Base-by-base conservation (phyloP, 2,113 vertebrate genomes). In the Melanotaenia duboulayi region DNA sequence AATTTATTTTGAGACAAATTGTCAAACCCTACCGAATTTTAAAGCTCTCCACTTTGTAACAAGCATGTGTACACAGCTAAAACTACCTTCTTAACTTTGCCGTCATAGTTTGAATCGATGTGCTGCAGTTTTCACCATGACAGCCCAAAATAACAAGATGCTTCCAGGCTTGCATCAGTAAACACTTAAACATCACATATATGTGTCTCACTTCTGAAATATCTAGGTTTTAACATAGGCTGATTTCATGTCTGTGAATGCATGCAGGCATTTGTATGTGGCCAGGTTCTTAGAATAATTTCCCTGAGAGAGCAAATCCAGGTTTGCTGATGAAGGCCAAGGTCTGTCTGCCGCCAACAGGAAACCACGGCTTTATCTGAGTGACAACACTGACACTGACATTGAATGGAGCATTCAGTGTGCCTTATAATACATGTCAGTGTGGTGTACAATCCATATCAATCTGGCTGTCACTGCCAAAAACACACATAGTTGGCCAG, bases 331-430 rank as follows among this genome's bases (percentile, higher is more conserved):
- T 46, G 44, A 64, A 72, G 68, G n/a, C 44, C 75, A 50, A 65
- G 77, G 51, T 83, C 60, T 82, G 73, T 76, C 74, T 25, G 64
- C 60, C 68, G 83, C 68, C 78, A 71, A 78, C 73, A 81, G 88
- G 85, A 88, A 89, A 87, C 84, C 85, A 76, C 78, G 81, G 76
- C 75, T 85, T 82, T 71, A 83, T 86, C 76, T 70, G 81, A 84
- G 67, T 80, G 88, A 85, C 88, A 87, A 71, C 60, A 57, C 79
- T 70, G 70, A 88, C 80, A 67, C 74, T 76, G 84, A 35, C 32
- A 35, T 7, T 35, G 32, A 71, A 58, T 81, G 82, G 35, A 81
- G 76, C 66, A 44, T 77, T 78, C 76, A 78, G 11, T 59, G 58
- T 23, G 58, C 58, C 63, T 58, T 75, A 55, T 82, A 82, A 84